Evolutionary conservation across 2,888 invertebrate genomes (phyloP), one percentile per base, ranked within the genome.

Genomic region (Seira musarum): DNA sequence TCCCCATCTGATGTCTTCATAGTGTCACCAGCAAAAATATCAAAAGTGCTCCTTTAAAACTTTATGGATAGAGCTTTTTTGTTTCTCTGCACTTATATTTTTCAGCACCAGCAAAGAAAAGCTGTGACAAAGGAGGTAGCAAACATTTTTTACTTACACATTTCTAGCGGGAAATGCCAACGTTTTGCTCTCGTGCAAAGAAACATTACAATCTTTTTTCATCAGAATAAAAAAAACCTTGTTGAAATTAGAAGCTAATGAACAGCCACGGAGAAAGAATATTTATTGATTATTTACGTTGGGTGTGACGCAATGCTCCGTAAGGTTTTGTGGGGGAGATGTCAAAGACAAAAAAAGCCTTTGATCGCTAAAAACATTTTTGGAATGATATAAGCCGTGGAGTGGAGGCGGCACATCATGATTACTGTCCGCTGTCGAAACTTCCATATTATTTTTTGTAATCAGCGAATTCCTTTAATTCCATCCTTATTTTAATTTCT

Each of bases 321-420:
- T 49, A 2, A 49, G 49, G 49, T n/a, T 13, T 2, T 2, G 17
- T 13, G 49, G 13, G 49, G 13, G 17, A 49, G 49, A 49, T n/a
- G 17, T 49, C 17, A n/a, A 61, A 15, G 60, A 70, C 57, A 70
- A 70, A 57, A 70, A 70, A 22, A 35, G 30, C 40, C 70, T 70
- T 70, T 70, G 70, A 70, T 70, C 70, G 60, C 35, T 57, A 57
- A 57, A 70, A n/a, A 69, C 69, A 6, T 30, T 24, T 49, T 35
- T 35, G 13, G 30, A 25, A 35, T 60, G 21, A 35, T 57, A 19
- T 30, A 60, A 30, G 60, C 57, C 57, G 35, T 30, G 8, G 30
- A 30, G 70, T 60, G 60, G 60, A 70, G 70, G 70, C 70, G 60
- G 70, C 60, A 35, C 60, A 30, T 70, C 70, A 60, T 60, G 60